These are phyloP conservation scores for Amphiura filiformis DNA, from an alignment of 35 echinoderm and acorn worm genomes.

Conservation along the genomic window DNA sequence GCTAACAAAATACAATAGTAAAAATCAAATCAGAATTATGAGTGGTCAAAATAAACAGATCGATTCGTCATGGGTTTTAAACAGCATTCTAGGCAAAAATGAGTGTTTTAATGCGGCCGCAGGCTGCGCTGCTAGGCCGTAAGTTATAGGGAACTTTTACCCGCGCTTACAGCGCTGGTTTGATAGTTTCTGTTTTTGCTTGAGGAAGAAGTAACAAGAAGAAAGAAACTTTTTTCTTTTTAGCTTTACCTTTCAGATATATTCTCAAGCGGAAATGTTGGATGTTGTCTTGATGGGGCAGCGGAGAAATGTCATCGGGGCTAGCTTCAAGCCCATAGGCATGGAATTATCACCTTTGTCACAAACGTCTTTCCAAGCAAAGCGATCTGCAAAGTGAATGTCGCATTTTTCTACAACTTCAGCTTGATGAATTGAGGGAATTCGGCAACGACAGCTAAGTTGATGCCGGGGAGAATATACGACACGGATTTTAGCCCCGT, in stretches of 20 bases:
- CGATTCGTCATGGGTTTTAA: neutral
- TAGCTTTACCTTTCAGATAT: neutral
- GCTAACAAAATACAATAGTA: too few relatives aligned
- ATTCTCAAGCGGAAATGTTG: neutral
- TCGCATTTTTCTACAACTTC: neutral
- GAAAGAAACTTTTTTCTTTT: neutral
- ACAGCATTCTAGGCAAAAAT: neutral
- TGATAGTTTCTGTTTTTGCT: neutral
- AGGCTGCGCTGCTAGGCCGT: neutral
- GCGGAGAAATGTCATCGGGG: neutral
- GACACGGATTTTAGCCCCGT: neutral
- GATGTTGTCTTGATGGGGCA: conserved; percentile 6
- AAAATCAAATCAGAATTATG: neutral
- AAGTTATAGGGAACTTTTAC: neutral
- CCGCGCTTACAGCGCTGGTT: neutral
- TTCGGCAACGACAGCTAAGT: neutral
- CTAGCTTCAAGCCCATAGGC: neutral
- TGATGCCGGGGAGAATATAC: neutral
- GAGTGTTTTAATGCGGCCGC: neutral
- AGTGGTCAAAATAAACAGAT: conserved; percentile 7
- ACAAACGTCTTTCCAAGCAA: neutral
- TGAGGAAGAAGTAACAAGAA: neutral
- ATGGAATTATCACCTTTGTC: neutral
- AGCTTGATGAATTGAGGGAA: neutral
- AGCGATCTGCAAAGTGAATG: neutral